Percentiles rank a stretch among this genome's conserved stretches.
Evolutionary conservation across 1,140 invertebrate genomes (phyloP).

Genomic region (Drosophila quadrilineata): DNA sequence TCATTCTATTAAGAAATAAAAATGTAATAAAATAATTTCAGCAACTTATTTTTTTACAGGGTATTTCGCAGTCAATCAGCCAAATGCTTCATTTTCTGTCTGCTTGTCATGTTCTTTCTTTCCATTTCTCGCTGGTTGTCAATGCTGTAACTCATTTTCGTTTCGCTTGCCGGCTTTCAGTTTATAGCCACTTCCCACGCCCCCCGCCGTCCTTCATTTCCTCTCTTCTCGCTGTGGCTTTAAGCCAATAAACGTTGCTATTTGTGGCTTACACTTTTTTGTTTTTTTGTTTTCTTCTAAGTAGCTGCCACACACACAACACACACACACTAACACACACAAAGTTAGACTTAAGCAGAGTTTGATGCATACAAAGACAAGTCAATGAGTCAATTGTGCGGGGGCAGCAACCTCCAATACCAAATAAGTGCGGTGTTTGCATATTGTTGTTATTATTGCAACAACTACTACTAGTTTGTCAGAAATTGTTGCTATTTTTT

Average conservation of each 20-base stretch:
- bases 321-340: neutral
- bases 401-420: constrained; percentile 66
- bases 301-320: neutral
- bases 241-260: constrained; percentile 54
- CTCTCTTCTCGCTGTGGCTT: neutral
- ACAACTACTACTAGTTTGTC: too few relatives aligned
- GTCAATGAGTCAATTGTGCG: constrained; percentile 51
- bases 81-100: neutral
- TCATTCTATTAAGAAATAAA: too few relatives aligned
- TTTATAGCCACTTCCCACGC: too few relatives aligned
- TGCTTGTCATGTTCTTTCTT: neutral
- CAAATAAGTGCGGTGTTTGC: constrained; percentile 48
- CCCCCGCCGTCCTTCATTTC: neutral
- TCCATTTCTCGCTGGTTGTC: neutral
- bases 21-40: too few relatives aligned
- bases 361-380: too few relatives aligned
- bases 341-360: too few relatives aligned
- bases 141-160: constrained; percentile 2
- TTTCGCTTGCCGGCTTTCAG: constrained; percentile 5
- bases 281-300: constrained; percentile 1
- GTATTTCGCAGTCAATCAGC: neutral
- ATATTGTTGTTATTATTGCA: neutral
- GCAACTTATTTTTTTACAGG: neutral
- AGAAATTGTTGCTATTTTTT: constrained; percentile 25
- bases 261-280: neutral